A percentile compares a stretch with the other conserved stretches of the same genome.
These are phyloP conservation scores for Brachionus paranguensis DNA, from an alignment of 1,140 invertebrate species.

Conservation along the genomic window DNA sequence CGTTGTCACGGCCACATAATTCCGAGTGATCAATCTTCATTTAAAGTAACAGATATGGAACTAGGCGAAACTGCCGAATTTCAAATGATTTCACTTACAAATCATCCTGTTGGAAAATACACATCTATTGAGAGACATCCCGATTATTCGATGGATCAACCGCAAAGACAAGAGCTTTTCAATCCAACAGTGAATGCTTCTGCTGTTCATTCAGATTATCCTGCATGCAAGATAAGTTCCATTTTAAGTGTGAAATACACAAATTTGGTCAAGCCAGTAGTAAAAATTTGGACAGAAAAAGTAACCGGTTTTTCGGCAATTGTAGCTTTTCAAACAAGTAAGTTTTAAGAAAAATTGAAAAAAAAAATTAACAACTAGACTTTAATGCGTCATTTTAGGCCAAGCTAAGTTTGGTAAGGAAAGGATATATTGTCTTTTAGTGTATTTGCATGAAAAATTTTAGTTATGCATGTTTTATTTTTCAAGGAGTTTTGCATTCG, in stretches of 20 bases:
- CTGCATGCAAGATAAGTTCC: conserved; percentile 51
- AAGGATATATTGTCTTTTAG: background rate
- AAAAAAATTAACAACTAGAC: background rate
- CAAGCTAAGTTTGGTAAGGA: background rate
- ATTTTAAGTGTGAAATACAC: conserved; percentile 53
- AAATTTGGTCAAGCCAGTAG: conserved; percentile 50
- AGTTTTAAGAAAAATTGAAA: background rate
- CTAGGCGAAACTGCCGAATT: conserved; percentile 52
- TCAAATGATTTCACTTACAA: conserved; percentile 53
- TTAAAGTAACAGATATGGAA: conserved; percentile 49
- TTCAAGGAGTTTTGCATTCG: background rate
- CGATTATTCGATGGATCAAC: conserved; percentile 21
- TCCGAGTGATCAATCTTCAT: conserved; percentile 49
- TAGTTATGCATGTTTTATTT: background rate
- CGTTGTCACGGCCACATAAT: conserved; percentile 53
- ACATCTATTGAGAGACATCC: conserved; percentile 28
- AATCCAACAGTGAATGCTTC: conserved; percentile 26
- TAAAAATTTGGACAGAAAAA: conserved; percentile 52
- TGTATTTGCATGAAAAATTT: background rate
- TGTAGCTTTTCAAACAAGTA: conserved; percentile 53
- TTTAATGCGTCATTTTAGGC: background rate
- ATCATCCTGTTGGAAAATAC: conserved; percentile 51
- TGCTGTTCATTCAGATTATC: conserved; percentile 44
- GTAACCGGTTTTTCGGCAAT: conserved; percentile 54
- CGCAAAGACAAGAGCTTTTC: conserved; percentile 42